phyloP scores from a whole-genome alignment of 2,797 vertebrate species.

The Enteromius anoplus region DNA sequence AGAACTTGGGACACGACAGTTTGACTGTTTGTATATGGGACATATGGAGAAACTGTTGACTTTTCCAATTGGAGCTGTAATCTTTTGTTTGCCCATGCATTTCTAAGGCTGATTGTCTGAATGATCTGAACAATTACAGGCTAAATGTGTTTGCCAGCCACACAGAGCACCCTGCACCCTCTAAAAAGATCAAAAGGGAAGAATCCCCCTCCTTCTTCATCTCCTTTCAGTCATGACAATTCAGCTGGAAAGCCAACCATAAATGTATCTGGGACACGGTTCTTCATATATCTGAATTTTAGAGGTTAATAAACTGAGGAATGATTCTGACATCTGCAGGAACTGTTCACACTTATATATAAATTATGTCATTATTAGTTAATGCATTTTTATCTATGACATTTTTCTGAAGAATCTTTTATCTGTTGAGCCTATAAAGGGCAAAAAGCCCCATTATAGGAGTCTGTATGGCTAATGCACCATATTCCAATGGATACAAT shows the following conservation, averaged over 20 bases:
- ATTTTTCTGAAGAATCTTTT: not conserved
- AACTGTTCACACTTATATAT: not conserved
- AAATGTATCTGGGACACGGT: conserved; percentile 72
- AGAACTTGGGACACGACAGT: conserved; percentile 66
- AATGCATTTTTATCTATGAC: not conserved
- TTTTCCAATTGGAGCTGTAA: conserved; percentile 82
- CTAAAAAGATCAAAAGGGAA: conserved; percentile 82
- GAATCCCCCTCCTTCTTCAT: conserved; percentile 72
- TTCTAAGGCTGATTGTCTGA: conserved; percentile 78
- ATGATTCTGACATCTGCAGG: conserved; percentile 72
- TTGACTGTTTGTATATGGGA: conserved; percentile 74
- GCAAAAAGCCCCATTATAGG: not conserved
- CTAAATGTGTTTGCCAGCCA: conserved; percentile 83
- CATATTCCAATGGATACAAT: not conserved
- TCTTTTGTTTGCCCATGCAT: conserved; percentile 81
- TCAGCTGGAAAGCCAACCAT: conserved; percentile 80
- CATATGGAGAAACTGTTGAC: conserved; percentile 78
- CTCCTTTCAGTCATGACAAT: conserved; percentile 78
- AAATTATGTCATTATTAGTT: not conserved
- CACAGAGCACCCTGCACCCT: conserved; percentile 65
- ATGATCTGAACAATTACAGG: conserved; percentile 80
- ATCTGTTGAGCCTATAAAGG: not conserved
- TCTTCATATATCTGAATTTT: conserved; percentile 64
- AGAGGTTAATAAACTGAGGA: conserved; percentile 62
- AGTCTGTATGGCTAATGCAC: not conserved